Evolutionary conservation across 2,113 vertebrate genomes (phyloP).

Genomic region (Psilopogon haemacephalus): DNA sequence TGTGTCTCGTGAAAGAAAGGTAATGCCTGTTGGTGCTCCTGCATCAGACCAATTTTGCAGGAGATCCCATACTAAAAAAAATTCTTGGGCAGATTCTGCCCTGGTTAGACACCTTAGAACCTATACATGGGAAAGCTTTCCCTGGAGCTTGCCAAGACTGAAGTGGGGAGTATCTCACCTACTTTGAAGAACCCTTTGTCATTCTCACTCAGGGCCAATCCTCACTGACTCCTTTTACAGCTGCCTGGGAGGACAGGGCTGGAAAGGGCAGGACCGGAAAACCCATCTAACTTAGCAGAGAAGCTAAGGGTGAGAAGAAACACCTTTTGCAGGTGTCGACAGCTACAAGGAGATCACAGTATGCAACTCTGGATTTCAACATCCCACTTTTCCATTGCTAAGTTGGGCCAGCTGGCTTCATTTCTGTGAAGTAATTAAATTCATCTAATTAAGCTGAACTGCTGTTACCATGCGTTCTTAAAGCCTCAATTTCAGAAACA

Average conservation of each 20-base stretch:
- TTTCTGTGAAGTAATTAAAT: conserved; percentile 46
- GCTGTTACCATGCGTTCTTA: conserved; percentile 6
- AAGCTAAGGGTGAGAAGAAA: background rate
- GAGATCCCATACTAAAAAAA: background rate
- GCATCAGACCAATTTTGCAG: background rate
- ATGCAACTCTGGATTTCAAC: background rate
- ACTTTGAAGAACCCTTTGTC: background rate
- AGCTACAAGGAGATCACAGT: background rate
- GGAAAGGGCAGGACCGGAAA: background rate
- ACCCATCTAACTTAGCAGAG: background rate
- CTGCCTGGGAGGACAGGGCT: background rate
- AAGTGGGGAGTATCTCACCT: background rate
- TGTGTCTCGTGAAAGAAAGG: background rate
- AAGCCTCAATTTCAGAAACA: background rate
- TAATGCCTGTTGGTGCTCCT: background rate
- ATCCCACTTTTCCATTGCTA: background rate
- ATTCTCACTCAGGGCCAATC: background rate
- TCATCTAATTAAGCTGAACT: conserved; percentile 30
- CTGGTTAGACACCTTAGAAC: background rate
- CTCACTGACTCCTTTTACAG: background rate
- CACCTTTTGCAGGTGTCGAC: background rate
- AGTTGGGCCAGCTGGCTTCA: background rate
- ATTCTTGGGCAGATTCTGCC: background rate
- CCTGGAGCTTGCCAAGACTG: background rate
- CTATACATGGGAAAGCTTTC: background rate